These are phyloP conservation scores for Ochropleura leucogaster DNA, from an alignment of 2,888 invertebrate species.

Conservation along the genomic window DNA sequence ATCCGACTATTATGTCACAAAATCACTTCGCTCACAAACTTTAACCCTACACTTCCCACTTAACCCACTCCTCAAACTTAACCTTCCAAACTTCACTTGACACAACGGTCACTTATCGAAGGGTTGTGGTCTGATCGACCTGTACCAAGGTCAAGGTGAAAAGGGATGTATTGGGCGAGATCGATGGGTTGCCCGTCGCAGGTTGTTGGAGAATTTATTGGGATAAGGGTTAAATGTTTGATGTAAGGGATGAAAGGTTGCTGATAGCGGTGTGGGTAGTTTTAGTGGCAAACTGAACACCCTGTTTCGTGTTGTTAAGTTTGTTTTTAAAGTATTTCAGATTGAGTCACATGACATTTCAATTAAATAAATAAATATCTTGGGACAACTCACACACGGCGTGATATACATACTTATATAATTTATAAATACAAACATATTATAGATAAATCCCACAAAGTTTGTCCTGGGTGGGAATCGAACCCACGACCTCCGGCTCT, in stretches of 20 bases:
- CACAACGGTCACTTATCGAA: constrained; percentile 60
- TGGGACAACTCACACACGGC: no score
- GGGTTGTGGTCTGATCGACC: constrained; percentile 58
- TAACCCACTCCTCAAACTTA: constrained; percentile 52
- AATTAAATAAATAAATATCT: no score
- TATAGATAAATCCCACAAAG: no score
- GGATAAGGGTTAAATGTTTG: constrained; percentile 54
- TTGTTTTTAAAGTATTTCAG: neutral
- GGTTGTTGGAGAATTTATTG: constrained; percentile 52
- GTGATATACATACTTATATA: no score
- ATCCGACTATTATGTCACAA: neutral
- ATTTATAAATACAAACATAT: no score
- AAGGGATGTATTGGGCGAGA: constrained; percentile 56
- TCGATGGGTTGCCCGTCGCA: constrained; percentile 34
- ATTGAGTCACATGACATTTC: neutral
- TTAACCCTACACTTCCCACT: constrained; percentile 32
- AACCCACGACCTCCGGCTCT: no score
- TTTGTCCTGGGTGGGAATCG: no score
- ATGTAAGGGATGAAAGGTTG: constrained; percentile 53
- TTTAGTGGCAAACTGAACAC: constrained; percentile 17
- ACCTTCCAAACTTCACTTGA: constrained; percentile 60
- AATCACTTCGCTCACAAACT: constrained; percentile 20
- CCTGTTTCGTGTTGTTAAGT: neutral
- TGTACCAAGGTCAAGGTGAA: constrained; percentile 52
- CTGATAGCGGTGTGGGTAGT: constrained; percentile 28